Percentiles rank a stretch among this genome's conserved stretches.
Conservation (phyloP, 2,888 invertebrate genomes). For the Drosophila peninsularis region DNA sequence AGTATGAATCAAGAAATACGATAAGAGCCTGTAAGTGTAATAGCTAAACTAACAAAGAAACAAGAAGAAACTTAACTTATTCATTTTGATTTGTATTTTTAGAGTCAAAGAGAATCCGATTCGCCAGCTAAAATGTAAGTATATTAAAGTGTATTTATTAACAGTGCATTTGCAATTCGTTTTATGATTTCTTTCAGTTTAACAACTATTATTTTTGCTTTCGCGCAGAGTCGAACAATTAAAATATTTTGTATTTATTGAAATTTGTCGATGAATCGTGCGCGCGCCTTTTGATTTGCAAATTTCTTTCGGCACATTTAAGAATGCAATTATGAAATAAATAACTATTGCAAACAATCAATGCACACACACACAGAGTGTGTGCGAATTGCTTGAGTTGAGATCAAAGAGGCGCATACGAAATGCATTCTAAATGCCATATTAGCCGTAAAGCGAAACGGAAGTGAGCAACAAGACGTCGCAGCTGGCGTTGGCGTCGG, state of each 20-base stretch:
- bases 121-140: too few species aligned
- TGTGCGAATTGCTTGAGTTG: conserved; percentile 32
- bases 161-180: conserved; percentile 14
- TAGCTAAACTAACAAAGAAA: neutral
- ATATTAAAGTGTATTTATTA: neutral
- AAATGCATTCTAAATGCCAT: conserved; percentile 71
- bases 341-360: conserved; percentile 11
- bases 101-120: neutral
- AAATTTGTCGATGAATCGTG: conserved; percentile 18
- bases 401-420: conserved; percentile 58
- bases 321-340: conserved; percentile 20
- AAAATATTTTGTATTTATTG: conserved; percentile 36
- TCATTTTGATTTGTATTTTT: neutral
- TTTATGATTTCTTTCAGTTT: conserved; percentile 4
- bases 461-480: conserved; percentile 54
- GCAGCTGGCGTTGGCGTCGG: conserved; percentile 17
- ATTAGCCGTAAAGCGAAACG: conserved; percentile 67
- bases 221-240: conserved; percentile 41
- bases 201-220: neutral
- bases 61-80: neutral
- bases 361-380: conserved; percentile 1
- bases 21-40: neutral
- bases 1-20: neutral
- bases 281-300: conserved; percentile 7
- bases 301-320: conserved; percentile 24